A percentile compares a stretch with the other conserved stretches of the same genome.
Evolutionary conservation across 1,140 invertebrate genomes (phyloP).

Genomic region (Teleogryllus occipitalis): DNA sequence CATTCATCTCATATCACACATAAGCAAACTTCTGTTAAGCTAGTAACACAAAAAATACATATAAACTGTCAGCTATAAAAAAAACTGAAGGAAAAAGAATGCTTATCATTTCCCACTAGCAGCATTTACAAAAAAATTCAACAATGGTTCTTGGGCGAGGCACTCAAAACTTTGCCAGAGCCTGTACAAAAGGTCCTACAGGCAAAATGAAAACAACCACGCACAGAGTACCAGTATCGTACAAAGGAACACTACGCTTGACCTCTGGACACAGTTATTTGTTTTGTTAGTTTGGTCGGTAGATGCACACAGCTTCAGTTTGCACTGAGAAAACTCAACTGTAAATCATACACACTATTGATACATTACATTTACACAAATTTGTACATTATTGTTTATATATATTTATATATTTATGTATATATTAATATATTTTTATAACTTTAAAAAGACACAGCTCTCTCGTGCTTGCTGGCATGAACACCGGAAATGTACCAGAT

Average conservation of each 20-base stretch:
- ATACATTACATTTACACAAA: slow-evolving; percentile 15
- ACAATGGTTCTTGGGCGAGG: neutral
- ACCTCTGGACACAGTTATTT: neutral
- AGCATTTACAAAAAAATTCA: neutral
- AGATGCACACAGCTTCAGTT: slow-evolving; percentile 8
- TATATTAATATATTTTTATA: slow-evolving; percentile 19
- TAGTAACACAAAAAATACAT: neutral
- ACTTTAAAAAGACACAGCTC: slow-evolving; percentile 14
- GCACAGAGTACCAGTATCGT: neutral
- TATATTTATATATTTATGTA: neutral
- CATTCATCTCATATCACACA: neutral
- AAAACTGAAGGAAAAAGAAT: neutral
- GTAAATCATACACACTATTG: slow-evolving; percentile 12
- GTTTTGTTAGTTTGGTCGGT: slow-evolving; percentile 7
- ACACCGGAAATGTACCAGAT: slow-evolving; percentile 14
- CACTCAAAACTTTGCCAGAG: neutral
- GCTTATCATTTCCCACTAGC: neutral
- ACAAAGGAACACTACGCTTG: neutral
- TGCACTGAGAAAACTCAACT: neutral
- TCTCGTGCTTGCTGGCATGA: slow-evolving; percentile 6
- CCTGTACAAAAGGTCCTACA: neutral
- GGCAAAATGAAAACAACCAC: neutral
- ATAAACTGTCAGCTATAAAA: neutral
- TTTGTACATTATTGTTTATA: slow-evolving; percentile 15
- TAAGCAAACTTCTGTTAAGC: neutral